phyloP scores from a whole-genome alignment of 2,888 invertebrate species.

The Pyrgus malvae region DNA sequence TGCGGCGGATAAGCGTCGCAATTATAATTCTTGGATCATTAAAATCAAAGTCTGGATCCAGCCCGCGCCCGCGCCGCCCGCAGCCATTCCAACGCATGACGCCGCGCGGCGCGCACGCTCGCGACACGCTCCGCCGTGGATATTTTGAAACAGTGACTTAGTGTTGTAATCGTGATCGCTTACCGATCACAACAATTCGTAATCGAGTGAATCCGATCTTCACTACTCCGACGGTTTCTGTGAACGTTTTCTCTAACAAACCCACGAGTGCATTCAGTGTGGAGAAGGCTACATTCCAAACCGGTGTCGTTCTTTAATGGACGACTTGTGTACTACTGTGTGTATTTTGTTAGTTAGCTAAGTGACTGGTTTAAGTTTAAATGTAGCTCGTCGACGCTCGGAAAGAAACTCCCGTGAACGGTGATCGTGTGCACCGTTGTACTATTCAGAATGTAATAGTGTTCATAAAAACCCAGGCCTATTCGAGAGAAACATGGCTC shows the following conservation, averaged over 20 bases:
- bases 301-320: conserved; percentile 78
- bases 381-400: conserved; percentile 40
- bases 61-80: conserved; percentile 46
- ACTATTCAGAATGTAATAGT: conserved; percentile 48
- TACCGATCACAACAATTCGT: conserved; percentile 40
- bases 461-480: conserved; percentile 36
- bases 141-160: conserved; percentile 43
- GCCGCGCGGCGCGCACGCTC: conserved; percentile 48
- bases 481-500: conserved; percentile 65
- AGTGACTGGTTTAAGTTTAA: conserved; percentile 57
- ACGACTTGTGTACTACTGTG: conserved; percentile 70
- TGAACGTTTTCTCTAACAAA: conserved; percentile 51
- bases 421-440: conserved; percentile 38
- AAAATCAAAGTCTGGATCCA: conserved; percentile 60
- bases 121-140: conserved; percentile 37
- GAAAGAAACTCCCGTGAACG: conserved; percentile 41
- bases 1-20: conserved; percentile 32
- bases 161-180: conserved; percentile 47
- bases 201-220: conserved; percentile 43
- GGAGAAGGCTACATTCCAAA: conserved; percentile 77
- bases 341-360: conserved; percentile 64
- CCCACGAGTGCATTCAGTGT: conserved; percentile 68
- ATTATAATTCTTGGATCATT: conserved; percentile 44
- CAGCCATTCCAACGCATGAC: conserved; percentile 58
- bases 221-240: conserved; percentile 42